Conservation (phyloP, 2,113 vertebrate genomes). For the Tragelaphus strepsiceros region DNA sequence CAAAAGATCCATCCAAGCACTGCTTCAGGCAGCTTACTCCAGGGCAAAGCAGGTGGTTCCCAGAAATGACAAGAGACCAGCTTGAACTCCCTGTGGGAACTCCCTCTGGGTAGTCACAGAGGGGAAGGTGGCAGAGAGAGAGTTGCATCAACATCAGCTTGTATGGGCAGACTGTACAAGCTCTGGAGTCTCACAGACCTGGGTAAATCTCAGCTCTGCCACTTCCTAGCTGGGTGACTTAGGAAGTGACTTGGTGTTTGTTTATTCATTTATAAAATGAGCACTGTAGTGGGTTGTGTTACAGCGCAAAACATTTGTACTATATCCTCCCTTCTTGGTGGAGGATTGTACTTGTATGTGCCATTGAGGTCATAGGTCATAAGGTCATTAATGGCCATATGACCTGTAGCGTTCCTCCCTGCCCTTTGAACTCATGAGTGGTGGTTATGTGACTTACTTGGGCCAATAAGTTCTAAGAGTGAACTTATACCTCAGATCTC, state of each 20-base stretch:
- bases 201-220: background rate
- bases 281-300: background rate
- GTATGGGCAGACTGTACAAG: background rate
- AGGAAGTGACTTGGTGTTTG: background rate
- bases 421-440: background rate
- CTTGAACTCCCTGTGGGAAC: background rate
- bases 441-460: no score
- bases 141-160: fast-evolving
- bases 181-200: background rate
- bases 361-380: background rate
- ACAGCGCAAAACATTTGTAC: background rate
- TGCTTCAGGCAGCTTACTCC: fast-evolving
- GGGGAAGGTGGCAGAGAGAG: background rate
- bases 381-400: background rate
- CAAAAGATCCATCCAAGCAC: background rate
- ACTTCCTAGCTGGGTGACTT: background rate
- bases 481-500: background rate
- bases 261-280: background rate
- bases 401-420: background rate
- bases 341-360: background rate
- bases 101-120: background rate
- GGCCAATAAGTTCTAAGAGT: background rate
- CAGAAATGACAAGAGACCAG: no score
- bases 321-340: background rate
- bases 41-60: background rate